Base-by-base conservation (phyloP, 2,888 invertebrate species). In the Leucoptera coffeella region DNA sequence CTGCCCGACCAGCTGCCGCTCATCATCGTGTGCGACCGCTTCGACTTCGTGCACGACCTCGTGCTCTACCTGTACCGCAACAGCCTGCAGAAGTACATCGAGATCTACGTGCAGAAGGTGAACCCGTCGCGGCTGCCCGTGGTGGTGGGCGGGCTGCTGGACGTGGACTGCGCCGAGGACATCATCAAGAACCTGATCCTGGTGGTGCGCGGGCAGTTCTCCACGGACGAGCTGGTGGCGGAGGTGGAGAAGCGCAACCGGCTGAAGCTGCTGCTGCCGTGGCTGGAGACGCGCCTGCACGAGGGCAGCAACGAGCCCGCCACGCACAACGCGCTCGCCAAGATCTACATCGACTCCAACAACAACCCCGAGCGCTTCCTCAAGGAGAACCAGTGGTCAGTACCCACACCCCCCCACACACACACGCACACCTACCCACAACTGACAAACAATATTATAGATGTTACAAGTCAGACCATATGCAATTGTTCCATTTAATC, bases 11-110 rank as follows among this genome's bases (percentile, higher is more conserved):
- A 99, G 58, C 74, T 99, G 49, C 99, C 99, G 0, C 73, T 99
- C 38, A 99, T 99, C 45, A 99, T 99, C 40, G 99, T 99, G n/a
- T 99, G 99, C 69, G 99, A 99, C 65, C 82, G 99, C 35, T 99
- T 99, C 59, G 96, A 99, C 69, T 99, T 99, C 54, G 99, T 99
- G 2, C 99, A 99, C 58, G 99, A 99, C 61, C 45, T 71, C 2
- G 97, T 99, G 12, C 79, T 99, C 26, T 99, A 99, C 51, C 74
- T 99, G 34, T 99, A 99, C 60, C 81, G 99, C 36, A 99, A 99
- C 69, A 95, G 91, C 50, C 74, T 97, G 38, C 97, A 99, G 58
- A 99, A 99, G 57, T 99, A 99, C 59, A 99, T 99, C 47, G 99
- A 99, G 69, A 99, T 99, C 41, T 99, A 99, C 53, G 99, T 99